Evolutionary conservation across 2,113 vertebrate species (phyloP), one percentile per base, ranked within the genome.

Genomic region (Perccottus glenii): DNA sequence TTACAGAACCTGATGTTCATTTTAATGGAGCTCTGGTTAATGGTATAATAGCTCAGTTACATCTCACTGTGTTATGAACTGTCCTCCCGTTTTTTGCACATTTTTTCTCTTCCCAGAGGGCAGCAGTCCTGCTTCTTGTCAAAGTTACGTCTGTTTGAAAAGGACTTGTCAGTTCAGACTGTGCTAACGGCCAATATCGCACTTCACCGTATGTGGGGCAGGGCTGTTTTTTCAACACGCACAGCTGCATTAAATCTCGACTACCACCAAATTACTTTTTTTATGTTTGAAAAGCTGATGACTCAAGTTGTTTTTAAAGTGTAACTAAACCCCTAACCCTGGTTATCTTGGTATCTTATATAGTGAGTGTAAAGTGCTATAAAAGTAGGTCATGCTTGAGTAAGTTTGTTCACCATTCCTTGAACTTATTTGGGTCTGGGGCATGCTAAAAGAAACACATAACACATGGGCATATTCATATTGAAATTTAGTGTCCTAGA

Each of bases 51-150:
- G 68, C 55, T 27, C 59, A 61, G 55, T 78, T 64, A 60, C 66
- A 74, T 67, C 57, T 60, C 50, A n/a, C 56, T 61, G 67, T 66
- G 73, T 73, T 62, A 57, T 64, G 70, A 78, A 75, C 56, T 55
- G 53, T 47, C 60, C 68, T 70, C 53, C 49, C 38, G 65, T 53
- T 70, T 63, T 80, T 85, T 69, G 86, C 80, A 86, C 62, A 55
- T 72, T 46, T 10, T 27, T 69, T 12, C 61, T 64, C 64, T 48
- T 62, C 43, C 76, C 74, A 80, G 46, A 81, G 76, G 61, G 65
- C 77, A 67, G 64, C 35, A 3, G 48, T 44, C 60, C 77, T 84
- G 85, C 75, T 84, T 79, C 73, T 52, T 6, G 45, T 85, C 83
- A 81, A 58, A 40, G 43, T 66, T 60, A 57, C 2, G 70, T 59